Evolutionary conservation across 2,888 invertebrate species (phyloP), one percentile per base, ranked within the genome.

Genomic region (Sphaerophoria rueppellii): DNA sequence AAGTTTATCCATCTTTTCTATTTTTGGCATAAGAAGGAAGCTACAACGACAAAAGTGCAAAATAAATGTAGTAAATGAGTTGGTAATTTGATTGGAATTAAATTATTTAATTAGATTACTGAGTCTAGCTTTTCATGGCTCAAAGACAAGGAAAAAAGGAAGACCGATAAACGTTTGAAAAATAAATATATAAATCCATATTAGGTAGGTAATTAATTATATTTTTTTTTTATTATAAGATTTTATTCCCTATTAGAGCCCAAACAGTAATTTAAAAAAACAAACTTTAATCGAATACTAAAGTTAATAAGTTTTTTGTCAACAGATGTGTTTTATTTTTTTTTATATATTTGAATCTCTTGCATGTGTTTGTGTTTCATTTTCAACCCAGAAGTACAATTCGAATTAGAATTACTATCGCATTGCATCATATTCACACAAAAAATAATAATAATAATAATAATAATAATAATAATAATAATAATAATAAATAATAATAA

Each of bases 41-140:
- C 11, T 50, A 58, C 52, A 48, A 52, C 48, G 54, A 65, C 52
- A 57, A 65, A 40, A 83, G 73, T 74, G 74, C 83, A 87, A 89
- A 89, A 88, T 89, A 88, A 89, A 89, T 89, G 89, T 89, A 89
- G 87, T 89, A 89, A 88, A 89, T 89, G 88, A 89, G 89, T 89
- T 88, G 88, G 88, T 89, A 89, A 89, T 89, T 89, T 88, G 89
- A 89, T 87, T 78, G 70, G 67, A 83, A 86, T 74, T 50, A 57
- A 86, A 86, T 86, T 86, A 67, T 73, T 86, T 82, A 85, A 85
- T 81, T 85, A 76, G 81, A 85, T 85, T 85, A 46, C 61, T 72
- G 24, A 50, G 37, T 48, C 37, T 6, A 24, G 24, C 1, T 24
- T 24, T 24, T 24, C 24, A 24, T 48, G 6, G 40, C 12, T n/a